Evolutionary conservation across 2,113 vertebrate species (phyloP).

Genomic region (Pantherophis guttatus): DNA sequence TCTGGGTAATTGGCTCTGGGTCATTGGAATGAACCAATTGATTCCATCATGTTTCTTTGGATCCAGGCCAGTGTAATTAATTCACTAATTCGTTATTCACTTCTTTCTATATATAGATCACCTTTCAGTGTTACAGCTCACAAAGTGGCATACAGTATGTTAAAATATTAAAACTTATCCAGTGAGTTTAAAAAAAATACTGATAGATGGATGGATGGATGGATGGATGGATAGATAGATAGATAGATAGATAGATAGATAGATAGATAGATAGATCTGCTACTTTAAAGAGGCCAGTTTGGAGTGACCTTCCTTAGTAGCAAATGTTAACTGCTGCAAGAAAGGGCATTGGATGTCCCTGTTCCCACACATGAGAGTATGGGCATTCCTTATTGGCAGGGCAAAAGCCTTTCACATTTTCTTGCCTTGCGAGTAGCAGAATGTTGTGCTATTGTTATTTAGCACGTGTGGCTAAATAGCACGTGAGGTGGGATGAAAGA

Average conservation of each 20-base stretch:
- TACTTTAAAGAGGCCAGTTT: background rate
- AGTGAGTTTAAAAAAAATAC: background rate
- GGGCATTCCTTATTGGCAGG: background rate
- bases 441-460: background rate
- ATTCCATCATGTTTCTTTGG: background rate
- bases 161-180: background rate
- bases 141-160: background rate
- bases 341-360: background rate
- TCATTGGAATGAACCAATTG: background rate
- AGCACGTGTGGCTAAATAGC: background rate
- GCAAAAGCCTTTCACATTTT: background rate
- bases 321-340: background rate
- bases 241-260: background rate
- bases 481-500: background rate
- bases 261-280: background rate
- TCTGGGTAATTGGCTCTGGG: background rate
- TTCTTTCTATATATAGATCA: background rate
- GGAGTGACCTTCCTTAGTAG: background rate
- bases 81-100: background rate
- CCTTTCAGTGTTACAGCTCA: background rate
- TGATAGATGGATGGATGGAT: too few species aligned
- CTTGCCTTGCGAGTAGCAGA: background rate
- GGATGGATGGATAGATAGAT: too few species aligned
- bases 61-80: background rate
- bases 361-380: background rate